Evolutionary conservation across 2,797 vertebrate species (phyloP), one percentile per base, ranked within the genome.

Genomic region (Helicolenus hilgendorfi): DNA sequence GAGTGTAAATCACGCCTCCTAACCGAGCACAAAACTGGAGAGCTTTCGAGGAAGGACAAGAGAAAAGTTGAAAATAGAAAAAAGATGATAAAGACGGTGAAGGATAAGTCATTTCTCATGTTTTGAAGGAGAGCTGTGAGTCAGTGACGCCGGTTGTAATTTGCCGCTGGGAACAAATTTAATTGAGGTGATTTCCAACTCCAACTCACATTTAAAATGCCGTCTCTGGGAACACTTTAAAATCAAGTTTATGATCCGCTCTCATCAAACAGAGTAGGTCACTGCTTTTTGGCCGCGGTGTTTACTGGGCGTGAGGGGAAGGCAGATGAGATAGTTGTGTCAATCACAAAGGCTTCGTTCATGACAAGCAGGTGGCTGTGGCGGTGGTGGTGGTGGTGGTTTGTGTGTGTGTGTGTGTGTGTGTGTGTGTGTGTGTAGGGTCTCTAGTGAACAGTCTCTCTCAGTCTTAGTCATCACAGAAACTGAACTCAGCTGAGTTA

Each of bases 341-440:
- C 92, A 95, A 92, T 95, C 95, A 96, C 95, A 96, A 97, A 96
- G 96, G 81, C 94, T 89, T 87, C 89, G 90, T 97, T 95, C 96
- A 96, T 96, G 91, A 89, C 78, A 93, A 94, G 93, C 96, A 96
- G 96, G 96, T 96, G 96, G 94, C 94, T 88, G 88, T 81, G 89
- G 86, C 70, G 85, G 81, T 55, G 65, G 38, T 58, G 88, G 72
- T 69, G 88, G 73, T 59, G 58, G 86, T 49, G 84, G 62, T 56
- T 72, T 15, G 63, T 29, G 81, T 87, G 91, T 58, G 88, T 75
- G 86, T 27, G 67, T 26, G 80, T 83, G 71, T 62, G 71, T 62
- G 62, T 35, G 65, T 49, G 79, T 7, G 70, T 35, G 76, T 87
- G 89, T 62, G 89, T 77, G 87, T 27, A 41, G 86, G 84, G 84